Evolutionary conservation across 2,797 vertebrate genomes (phyloP), one percentile per base, ranked within the genome.

Genomic region (Phalloptychus januarius): DNA sequence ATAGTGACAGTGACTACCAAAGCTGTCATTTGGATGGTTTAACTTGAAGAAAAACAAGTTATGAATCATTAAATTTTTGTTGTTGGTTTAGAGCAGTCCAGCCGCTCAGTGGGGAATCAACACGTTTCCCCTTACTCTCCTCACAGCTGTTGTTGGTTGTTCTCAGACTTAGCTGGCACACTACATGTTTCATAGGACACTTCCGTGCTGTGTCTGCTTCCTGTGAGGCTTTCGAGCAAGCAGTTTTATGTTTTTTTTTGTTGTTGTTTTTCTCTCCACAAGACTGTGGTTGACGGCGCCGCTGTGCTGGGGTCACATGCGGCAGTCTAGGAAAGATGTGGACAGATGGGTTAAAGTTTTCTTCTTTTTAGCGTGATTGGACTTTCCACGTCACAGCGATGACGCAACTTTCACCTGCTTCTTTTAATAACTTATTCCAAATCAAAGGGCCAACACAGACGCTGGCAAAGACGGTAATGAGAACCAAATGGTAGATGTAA

Each of bases 391-490:
- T 92, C 95, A 96, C 95, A 94, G 94, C 89, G 94, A 97, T 94
- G 95, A 96, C 83, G 89, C 16, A 72, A 80, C 78, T 83, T 88
- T 89, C 88, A 85, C 78, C 94, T 76, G 92, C 95, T 94, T 95
- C 94, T 96, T 80, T 81, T 71, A 83, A 80, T 13, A 87, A 74
- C 0, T 6, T 28, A 71, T 79, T 85, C 85, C 65, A 80, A 84
- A 86, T 83, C 84, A 78, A 82, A 85, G 31, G 93, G 95, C 93
- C 94, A 95, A 93, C 94, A 94, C 95, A 94, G 86, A 93, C 93
- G 95, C 86, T 84, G 94, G 92, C 92, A 95, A 86, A 90, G 93
- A 94, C 94, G 91, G 94, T 97, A 97, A 97, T 96, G 94, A 96
- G 95, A 97, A 96, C 95, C 96, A 95, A 96, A 97, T 96, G 96